Evolutionary conservation across 2,113 vertebrate genomes (phyloP).

Genomic region (Chionodraco myersi): DNA sequence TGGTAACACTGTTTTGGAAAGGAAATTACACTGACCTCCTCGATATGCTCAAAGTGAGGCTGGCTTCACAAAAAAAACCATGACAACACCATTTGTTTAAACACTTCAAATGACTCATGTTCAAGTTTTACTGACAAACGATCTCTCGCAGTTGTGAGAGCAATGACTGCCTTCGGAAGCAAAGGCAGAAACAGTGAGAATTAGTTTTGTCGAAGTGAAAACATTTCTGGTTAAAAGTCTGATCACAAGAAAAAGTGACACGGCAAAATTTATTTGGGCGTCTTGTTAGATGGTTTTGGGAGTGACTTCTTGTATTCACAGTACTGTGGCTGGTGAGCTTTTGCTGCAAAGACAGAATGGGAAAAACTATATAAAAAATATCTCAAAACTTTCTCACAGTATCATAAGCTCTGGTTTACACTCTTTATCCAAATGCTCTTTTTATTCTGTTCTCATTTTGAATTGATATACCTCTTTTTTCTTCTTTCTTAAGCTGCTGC

Average conservation of each 20-base stretch:
- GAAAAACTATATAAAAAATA: background rate
- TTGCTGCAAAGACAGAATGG: background rate
- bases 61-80: background rate
- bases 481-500: background rate
- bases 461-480: background rate
- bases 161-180: background rate
- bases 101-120: slow-evolving; percentile 5
- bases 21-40: slow-evolving; percentile 8
- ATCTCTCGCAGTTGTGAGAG: background rate
- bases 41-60: slow-evolving; percentile 5
- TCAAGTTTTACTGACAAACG: background rate
- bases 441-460: background rate
- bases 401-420: background rate
- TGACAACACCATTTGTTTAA: slow-evolving; percentile 3
- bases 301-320: background rate
- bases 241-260: background rate
- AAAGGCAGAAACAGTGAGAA: background rate
- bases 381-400: too few relatives aligned
- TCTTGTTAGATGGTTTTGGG: background rate
- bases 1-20: background rate
- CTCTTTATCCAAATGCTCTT: background rate
- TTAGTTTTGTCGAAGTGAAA: background rate
- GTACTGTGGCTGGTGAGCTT: background rate
- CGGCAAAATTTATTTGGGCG: background rate
- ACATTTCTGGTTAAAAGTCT: background rate